phyloP scores from a whole-genome alignment of 92 coral and sea anemone genomes.

The Umimayanthus kanabou region DNA sequence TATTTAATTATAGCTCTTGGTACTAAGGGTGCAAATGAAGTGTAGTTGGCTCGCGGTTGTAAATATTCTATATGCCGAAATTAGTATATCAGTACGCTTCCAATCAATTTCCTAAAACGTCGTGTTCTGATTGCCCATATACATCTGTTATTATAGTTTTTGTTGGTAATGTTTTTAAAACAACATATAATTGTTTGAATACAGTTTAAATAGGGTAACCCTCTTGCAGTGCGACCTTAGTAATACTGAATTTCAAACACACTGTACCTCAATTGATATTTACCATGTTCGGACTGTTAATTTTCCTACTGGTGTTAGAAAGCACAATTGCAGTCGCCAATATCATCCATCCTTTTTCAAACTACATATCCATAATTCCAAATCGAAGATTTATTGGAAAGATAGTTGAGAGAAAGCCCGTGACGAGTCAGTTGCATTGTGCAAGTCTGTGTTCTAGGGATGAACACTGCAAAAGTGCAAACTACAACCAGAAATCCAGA shows the following conservation, averaged over 20 bases:
- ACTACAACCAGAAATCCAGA: background rate
- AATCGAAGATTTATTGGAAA: conserved; percentile 2
- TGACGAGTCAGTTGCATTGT: background rate
- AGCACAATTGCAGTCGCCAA: background rate
- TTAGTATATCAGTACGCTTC: background rate
- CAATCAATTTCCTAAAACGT: background rate
- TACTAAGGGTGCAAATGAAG: background rate
- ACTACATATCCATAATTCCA: background rate
- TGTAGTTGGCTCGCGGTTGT: background rate
- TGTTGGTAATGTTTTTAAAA: too few species aligned
- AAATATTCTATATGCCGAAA: background rate
- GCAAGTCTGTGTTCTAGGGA: background rate
- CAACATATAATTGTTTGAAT: background rate
- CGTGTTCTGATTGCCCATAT: background rate
- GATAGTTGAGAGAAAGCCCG: background rate
- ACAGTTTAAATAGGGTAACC: background rate
- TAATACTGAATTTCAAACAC: background rate
- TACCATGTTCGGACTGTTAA: background rate
- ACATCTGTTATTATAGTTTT: too few species aligned
- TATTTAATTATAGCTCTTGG: background rate
- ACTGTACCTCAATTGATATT: background rate
- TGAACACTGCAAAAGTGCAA: conserved; percentile 2
- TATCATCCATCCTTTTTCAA: background rate
- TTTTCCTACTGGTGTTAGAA: background rate
- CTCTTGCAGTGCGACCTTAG: background rate